Percentiles rank a stretch among this genome's conserved stretches.
These are phyloP conservation scores for Trichosurus vulpecula DNA, from an alignment of 2,797 vertebrate species.

Conservation along the genomic window DNA sequence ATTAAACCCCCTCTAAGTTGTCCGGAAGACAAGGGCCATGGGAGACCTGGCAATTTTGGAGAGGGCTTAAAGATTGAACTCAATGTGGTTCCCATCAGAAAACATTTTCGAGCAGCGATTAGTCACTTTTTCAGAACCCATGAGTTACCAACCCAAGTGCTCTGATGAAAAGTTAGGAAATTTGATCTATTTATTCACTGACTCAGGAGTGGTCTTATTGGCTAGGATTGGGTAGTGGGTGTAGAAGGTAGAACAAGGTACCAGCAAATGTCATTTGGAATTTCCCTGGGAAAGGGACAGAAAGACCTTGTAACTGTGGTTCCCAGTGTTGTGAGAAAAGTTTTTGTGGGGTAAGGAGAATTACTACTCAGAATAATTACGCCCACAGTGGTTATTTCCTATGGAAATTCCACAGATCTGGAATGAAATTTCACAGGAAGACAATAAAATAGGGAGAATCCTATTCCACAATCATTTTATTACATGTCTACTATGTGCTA, in stretches of 20 bases:
- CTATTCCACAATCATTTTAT: neutral
- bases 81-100: neutral
- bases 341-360: constrained; percentile 39
- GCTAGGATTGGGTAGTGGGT: neutral
- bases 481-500: neutral
- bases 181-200: neutral
- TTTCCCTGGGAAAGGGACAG: constrained; percentile 47
- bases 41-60: neutral
- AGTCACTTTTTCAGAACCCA: neutral
- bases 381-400: constrained; percentile 8
- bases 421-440: constrained; percentile 22
- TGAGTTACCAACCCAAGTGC: neutral
- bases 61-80: neutral
- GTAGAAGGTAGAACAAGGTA: neutral
- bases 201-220: constrained; percentile 16
- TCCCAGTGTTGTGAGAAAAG: constrained; percentile 30
- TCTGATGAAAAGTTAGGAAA: constrained; percentile 10
- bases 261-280: constrained; percentile 24
- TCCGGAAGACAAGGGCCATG: neutral
- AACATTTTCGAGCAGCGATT: neutral
- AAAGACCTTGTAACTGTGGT: constrained; percentile 34
- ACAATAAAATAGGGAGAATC: constrained; percentile 15
- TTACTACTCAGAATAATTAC: neutral
- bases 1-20: neutral
- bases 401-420: constrained; percentile 24